A percentile compares a stretch with the other conserved stretches of the same genome.
Conservation (phyloP, 1,140 invertebrate genomes). For the Cyphomyrmex costatus region DNA sequence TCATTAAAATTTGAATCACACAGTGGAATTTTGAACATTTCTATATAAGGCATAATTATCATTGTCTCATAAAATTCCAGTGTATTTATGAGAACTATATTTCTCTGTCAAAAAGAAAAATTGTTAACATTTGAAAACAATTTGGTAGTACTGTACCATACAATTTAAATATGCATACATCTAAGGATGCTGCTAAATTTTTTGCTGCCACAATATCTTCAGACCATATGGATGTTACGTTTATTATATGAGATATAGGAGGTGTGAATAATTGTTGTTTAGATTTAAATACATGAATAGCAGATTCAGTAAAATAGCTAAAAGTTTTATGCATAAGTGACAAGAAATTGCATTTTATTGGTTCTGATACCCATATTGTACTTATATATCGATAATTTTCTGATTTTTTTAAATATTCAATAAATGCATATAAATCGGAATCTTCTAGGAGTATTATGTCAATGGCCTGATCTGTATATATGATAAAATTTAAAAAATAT, state of each 20-base stretch:
- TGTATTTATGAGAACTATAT: conserved; percentile 3
- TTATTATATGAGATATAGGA: neutral
- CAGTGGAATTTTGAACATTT: neutral
- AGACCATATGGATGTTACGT: conserved; percentile 13
- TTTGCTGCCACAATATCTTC: conserved; percentile 24
- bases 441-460: conserved; percentile 13
- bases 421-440: conserved; percentile 22
- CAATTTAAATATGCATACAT: neutral
- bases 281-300: neutral
- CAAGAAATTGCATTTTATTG: neutral
- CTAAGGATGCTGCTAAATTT: conserved; percentile 28
- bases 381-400: neutral
- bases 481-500: neutral
- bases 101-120: conserved; percentile 13
- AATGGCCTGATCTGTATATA: neutral
- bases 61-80: neutral
- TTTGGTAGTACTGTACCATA: neutral
- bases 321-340: neutral
- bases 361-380: neutral
- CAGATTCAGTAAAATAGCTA: neutral
- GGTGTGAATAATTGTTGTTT: conserved; percentile 16
- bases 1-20: neutral
- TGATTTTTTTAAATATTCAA: neutral
- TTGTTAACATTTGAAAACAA: neutral
- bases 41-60: neutral